Base-by-base conservation (phyloP, 2,888 invertebrate species). In the Drosophila affinis region DNA sequence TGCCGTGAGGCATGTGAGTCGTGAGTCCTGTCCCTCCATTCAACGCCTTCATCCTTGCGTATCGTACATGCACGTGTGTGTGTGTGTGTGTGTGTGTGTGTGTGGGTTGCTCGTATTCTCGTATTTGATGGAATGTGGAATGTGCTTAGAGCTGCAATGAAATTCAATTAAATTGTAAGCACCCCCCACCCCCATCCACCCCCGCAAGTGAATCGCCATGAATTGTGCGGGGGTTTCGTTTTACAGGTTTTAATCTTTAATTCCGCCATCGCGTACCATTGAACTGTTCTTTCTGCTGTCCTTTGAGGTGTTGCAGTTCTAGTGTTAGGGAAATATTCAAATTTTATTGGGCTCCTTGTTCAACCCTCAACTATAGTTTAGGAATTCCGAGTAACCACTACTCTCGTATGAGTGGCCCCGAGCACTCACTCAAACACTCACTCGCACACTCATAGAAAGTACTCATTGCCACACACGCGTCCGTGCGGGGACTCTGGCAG, bases 401-500 rank as follows among this genome's bases (percentile, higher is more conserved):
- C 39, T 39, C 39, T 39, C 39, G 39, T 39, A 3, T 63, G 64
- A 55, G 39, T 56, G 57, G 64, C 67, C 45, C 17, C 9, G 2
- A 51, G 64, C 49, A 46, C 45, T 32, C 51, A 45, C 56, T 18
- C 17, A 7, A 39, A 39, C 14, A 14, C 48, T 21, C 55, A 49
- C 32, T 21, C 47, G 29, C 27, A 21, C 29, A 54, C 57, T 47
- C 55, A 34, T 46, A 12, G 10, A 21, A 18, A 44, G 27, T 34
- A 27, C 62, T 46, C 68, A 54, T 59, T 34, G 49, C 45, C 47
- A 55, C 45, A 39, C 61, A 58, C 61, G 72, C 65, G 57, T 61
- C 64, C 48, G 63, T 48, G 81, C 81, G 79, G 79, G 62, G 58
- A 82, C 85, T 62, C 46, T 64, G 48, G 81, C 81, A 78, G 79